Evolutionary conservation across 2,113 vertebrate genomes (phyloP), one percentile per base, ranked within the genome.

Genomic region (Antigone vipio): DNA sequence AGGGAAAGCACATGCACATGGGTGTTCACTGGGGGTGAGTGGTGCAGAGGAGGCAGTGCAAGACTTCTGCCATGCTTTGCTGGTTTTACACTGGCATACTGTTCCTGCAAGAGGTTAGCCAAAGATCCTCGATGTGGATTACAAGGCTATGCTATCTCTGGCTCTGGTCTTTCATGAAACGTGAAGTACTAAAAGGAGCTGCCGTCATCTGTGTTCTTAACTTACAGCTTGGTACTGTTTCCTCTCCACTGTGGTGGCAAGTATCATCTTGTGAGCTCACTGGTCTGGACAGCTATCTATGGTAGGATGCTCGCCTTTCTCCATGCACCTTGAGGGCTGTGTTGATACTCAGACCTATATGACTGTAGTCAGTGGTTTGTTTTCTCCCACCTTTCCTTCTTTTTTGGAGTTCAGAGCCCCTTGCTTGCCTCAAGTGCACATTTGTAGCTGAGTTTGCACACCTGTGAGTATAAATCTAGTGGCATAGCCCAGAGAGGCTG

Each of bases 291-390:
- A 11, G 16, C 9, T 74, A 0, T 11, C 49, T 30, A 8, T 45
- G 47, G 20, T 8, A 44, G 29, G 58, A 50, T 9, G 22, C 14
- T 24, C 18, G 7, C 0, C 13, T 67, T 78, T 56, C 27, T 81
- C n/a, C 29, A 10, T 16, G 12, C 1, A 9, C 11, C 19, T 78
- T 0, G 0, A 82, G 27, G 49, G 4, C 19, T 85, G 18, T 88
- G 53, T 5, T 62, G 59, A 15, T 88, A 32, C 42, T 40, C 32
- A 24, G 42, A 59, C 23, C 13, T 53, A 8, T 18, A 11, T 29
- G 24, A 42, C 64, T 79, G 9, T 45, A 38, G 26, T 79, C 35
- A 75, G 20, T 21, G 18, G 9, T 73, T 27, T 91, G 9, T 44
- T 92, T 72, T 85, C 49, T 56, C 52, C 27, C 15, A 38, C 10